phyloP scores from a whole-genome alignment of 2,113 vertebrate species.

The Poecilia latipinna region DNA sequence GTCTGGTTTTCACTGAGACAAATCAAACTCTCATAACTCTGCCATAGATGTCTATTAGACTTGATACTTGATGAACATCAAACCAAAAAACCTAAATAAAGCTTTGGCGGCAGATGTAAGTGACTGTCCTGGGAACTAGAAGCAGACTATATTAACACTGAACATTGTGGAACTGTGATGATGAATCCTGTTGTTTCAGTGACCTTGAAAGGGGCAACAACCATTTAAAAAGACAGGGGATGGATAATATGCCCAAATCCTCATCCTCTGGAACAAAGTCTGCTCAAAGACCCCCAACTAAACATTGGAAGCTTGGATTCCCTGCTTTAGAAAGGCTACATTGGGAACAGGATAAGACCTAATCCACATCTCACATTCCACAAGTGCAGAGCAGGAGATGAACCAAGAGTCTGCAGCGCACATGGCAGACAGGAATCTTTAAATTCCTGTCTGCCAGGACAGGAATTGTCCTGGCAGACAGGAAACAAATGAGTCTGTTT shows the following conservation, averaged over 20 bases:
- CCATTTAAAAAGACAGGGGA: constrained; percentile 50
- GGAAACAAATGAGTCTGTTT: not conserved
- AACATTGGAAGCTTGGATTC: constrained; percentile 60
- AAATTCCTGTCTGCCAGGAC: too few relatives aligned
- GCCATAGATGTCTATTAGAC: not conserved
- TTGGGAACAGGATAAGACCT: constrained; percentile 62
- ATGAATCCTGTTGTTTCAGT: constrained; percentile 29
- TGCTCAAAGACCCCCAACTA: constrained; percentile 59
- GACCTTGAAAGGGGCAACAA: constrained; percentile 29
- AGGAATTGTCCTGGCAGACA: too few relatives aligned
- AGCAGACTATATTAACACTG: constrained; percentile 11
- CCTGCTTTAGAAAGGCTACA: constrained; percentile 60
- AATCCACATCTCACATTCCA: constrained; percentile 83
- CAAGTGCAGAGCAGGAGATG: constrained; percentile 71
- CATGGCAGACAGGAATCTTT: constrained; percentile 29
- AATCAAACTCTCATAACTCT: not conserved
- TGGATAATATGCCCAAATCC: constrained; percentile 57
- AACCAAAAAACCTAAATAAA: constrained; percentile 3
- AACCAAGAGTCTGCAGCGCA: constrained; percentile 26
- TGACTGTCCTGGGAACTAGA: constrained; percentile 53
- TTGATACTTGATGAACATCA: not conserved
- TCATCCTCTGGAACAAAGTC: constrained; percentile 71
- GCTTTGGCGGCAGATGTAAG: not conserved
- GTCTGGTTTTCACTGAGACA: not conserved
- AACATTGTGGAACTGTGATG: constrained; percentile 7